Conservation (phyloP, 2,113 vertebrate species). For the Caretta caretta region DNA sequence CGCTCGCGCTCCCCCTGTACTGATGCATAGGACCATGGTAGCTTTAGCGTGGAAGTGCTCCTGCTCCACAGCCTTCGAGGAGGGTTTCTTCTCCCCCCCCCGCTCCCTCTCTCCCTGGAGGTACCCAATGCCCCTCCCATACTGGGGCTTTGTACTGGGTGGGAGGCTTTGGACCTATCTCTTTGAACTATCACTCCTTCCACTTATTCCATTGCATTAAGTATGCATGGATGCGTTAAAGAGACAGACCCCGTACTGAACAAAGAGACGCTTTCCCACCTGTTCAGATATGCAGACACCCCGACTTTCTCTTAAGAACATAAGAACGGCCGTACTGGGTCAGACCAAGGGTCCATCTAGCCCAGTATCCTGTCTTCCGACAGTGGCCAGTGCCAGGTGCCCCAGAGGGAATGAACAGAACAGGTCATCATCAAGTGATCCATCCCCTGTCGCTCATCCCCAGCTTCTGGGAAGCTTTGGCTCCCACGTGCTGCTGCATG, state of each 20-base stretch:
- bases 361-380: background rate
- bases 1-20: background rate
- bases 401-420: too few species aligned
- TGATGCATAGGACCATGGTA: background rate
- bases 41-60: too few species aligned
- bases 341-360: background rate
- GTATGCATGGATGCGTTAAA: background rate
- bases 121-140: background rate
- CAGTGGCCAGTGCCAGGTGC: background rate
- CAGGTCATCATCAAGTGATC: too few species aligned
- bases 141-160: background rate
- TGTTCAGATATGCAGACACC: rapidly evolving
- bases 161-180: background rate
- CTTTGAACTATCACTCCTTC: background rate
- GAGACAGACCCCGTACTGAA: background rate
- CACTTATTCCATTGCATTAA: too few species aligned
- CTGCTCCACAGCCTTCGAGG: background rate
- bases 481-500: rapidly evolving
- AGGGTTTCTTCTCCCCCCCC: background rate
- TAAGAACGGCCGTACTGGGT: background rate
- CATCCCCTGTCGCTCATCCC: too few species aligned
- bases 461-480: background rate
- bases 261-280: background rate
- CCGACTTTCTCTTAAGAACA: background rate
- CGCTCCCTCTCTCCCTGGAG: background rate